Base-by-base conservation (phyloP, 2,797 vertebrate genomes). In the Columba guinea region DNA sequence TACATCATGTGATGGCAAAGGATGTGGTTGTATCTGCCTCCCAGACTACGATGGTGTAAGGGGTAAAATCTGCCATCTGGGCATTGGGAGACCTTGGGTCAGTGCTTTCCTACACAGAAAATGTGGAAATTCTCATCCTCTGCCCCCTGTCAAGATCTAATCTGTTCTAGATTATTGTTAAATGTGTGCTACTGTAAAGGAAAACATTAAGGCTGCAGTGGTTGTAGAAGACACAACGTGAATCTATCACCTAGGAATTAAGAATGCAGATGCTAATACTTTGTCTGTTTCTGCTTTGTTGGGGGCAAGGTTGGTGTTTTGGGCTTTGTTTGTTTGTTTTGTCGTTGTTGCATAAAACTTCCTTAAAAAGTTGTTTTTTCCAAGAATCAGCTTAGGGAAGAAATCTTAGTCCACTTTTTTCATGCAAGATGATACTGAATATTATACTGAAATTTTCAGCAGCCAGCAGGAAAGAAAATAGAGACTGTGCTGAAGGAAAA, bases 11-110 rank as follows among this genome's bases (percentile, higher is more conserved):
- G 44, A 10, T 52, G 62, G 44, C 20, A 52, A 34, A 70, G 51
- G 24, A 65, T 10, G 30, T 65, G 52, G 15, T n/a, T 35, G 37
- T 48, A 14, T 37, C 69, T 64, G 63, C 63, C 48, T 77, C 34
- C 14, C 14, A 34, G 35, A 22, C 23, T 6, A 1, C 53, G 4
- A 0, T 15, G 30, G 35, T 27, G 1, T 3, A 23, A 65, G 19
- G 48, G 34, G 20, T 55, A 28, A 35, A 81, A 44, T 17, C 7
- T 44, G 37, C 14, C 13, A 5, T 23, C 17, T 4, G 10, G 41
- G 62, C 39, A 6, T 4, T 62, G 35, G 24, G 28, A 79, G 28
- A 27, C 21, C 22, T 77, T 30, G 14, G 23, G 60, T 37, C 49
- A 32, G 39, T 35, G 14, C 24, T 27, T 65, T 56, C 34, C 28